Conservation (phyloP, 53 echinoderm and acorn worm species). For the Paracentrotus lividus region DNA sequence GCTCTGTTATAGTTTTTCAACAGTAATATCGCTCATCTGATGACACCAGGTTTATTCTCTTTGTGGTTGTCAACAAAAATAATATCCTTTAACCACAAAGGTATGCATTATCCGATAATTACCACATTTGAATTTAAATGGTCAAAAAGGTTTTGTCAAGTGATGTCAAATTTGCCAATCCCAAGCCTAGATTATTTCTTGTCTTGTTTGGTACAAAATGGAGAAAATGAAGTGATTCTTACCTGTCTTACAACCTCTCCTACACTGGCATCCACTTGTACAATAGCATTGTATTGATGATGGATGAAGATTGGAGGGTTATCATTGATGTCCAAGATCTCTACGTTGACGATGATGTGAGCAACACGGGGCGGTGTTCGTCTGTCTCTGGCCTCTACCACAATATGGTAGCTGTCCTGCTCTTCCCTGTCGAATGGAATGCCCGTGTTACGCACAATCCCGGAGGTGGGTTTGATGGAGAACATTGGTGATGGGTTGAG, state of each 20-base stretch:
- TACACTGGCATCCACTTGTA: slow-evolving; percentile 94
- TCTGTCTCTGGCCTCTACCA: slow-evolving; percentile 85
- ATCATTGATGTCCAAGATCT: slow-evolving; percentile 92
- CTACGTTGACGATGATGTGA: slow-evolving; percentile 89
- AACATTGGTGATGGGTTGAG: slow-evolving; percentile 93
- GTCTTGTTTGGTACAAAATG: not conserved
- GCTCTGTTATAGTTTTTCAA: no score
- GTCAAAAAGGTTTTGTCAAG: no score
- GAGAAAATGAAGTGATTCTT: not conserved
- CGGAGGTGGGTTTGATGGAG: slow-evolving; percentile 86
- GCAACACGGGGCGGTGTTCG: slow-evolving; percentile 81
- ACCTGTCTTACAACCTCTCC: slow-evolving; percentile 90
- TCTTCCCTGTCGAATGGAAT: slow-evolving; percentile 88
- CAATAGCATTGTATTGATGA: slow-evolving; percentile 93
- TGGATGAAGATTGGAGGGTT: slow-evolving; percentile 95
- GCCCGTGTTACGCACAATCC: slow-evolving; percentile 88
- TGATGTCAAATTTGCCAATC: no score
- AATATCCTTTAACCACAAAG: no score
- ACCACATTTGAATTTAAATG: no score
- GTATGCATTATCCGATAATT: no score
- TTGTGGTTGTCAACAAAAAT: no score
- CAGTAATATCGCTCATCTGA: no score
- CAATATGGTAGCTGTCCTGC: slow-evolving; percentile 86
- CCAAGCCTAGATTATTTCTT: no score
- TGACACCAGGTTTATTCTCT: no score